Evolutionary conservation across 2,888 invertebrate species (phyloP), one percentile per base, ranked within the genome.

Genomic region (Dicranocentrus wangi): DNA sequence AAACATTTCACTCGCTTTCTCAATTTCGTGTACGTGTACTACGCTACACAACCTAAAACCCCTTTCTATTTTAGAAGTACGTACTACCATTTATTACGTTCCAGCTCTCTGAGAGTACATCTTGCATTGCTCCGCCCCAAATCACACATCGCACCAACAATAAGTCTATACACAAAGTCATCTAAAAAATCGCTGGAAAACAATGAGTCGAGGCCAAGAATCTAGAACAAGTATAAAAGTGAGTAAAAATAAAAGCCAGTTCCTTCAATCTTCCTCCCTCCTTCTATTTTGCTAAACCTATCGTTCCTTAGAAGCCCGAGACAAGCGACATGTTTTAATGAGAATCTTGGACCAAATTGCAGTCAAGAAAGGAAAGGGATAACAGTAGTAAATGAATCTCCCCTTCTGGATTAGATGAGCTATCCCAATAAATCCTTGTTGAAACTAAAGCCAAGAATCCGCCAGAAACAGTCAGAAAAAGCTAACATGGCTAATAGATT

Each of bases 291-390:
- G 8, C 47, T 28, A 60, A 51, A 25, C 47, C 55, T 47, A 32
- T 69, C 69, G 27, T 39, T 69, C 69, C 68, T 60, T 21, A 51
- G 39, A 66, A 27, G 61, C 61, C 53, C 61, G 58, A 70, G 39
- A 65, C 69, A 53, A 58, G 63, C 63, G 77, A 77, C 77, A 77
- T 69, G 63, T 61, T 77, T 76, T 77, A 77, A 77, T 77, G 77
- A 77, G 77, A 70, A 77, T 69, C 47, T 70, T 60, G 69, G 63
- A 60, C 61, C 51, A 39, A 71, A 60, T 43, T 60, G 53, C 42
- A 65, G 15, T 65, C 58, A 27, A 65, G 21, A 58, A 15, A 61
- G 42, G 42, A 10, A 65, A 65, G 13, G 53, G 10, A 17, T 15
- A 17, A 51, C 8, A 51, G 39, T 27, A 51, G 71, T 42, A 58